Percentiles rank a stretch among this genome's conserved stretches.
These are phyloP conservation scores for Byasa hedistus DNA, from an alignment of 2,888 invertebrate species.

Conservation along the genomic window DNA sequence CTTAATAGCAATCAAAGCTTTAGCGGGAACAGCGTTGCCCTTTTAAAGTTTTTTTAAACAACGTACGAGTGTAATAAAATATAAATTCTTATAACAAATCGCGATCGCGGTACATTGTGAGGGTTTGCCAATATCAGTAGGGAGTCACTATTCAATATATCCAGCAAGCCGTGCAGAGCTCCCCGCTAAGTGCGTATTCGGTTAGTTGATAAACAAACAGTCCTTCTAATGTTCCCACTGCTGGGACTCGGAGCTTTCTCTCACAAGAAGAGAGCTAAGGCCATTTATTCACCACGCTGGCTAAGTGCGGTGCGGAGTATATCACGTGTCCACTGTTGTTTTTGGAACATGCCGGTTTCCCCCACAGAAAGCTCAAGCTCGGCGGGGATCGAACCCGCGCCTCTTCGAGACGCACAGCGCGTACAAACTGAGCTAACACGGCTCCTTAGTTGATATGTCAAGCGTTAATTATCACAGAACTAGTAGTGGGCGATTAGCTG, in stretches of 20 bases:
- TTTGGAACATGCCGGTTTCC: too few species aligned
- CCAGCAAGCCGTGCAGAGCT: constrained; percentile 68
- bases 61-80: constrained; percentile 52
- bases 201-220: constrained; percentile 37
- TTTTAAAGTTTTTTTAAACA: constrained; percentile 38
- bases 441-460: constrained; percentile 52
- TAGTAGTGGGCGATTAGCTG: constrained; percentile 23
- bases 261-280: too few species aligned
- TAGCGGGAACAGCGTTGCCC: constrained; percentile 39
- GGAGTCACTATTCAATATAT: constrained; percentile 47
- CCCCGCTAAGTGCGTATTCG: constrained; percentile 57
- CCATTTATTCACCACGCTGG: too few species aligned
- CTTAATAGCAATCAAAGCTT: constrained; percentile 26
- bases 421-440: too few species aligned
- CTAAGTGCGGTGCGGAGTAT: too few species aligned
- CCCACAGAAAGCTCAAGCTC: too few species aligned
- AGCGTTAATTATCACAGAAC: constrained; percentile 47
- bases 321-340: too few species aligned
- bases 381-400: too few species aligned
- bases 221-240: too few species aligned
- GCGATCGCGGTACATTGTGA: constrained; percentile 61
- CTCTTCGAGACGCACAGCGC: too few species aligned
- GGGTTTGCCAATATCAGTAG: constrained; percentile 77
- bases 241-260: too few species aligned
- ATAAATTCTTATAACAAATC: constrained; percentile 45